phyloP scores from a whole-genome alignment of 2,113 vertebrate species.

The Tachysurus vachellii region DNA sequence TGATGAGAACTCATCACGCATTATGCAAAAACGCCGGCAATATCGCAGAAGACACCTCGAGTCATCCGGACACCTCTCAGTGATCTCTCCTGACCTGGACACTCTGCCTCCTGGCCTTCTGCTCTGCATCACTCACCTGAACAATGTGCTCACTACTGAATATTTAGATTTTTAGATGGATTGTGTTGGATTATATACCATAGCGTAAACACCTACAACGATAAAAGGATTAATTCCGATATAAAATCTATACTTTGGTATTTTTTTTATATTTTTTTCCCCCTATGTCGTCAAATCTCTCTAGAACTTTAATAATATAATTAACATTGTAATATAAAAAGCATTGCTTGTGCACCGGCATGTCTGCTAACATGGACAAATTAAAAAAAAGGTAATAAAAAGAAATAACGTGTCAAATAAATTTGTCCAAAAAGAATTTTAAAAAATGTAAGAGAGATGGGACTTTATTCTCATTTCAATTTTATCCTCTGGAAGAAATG shows the following conservation, averaged over 20 bases:
- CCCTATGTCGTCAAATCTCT: neutral
- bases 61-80: conserved; percentile 32
- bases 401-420: neutral
- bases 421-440: neutral
- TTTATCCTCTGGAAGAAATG: neutral
- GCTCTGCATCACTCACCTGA: conserved; percentile 22
- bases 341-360: neutral
- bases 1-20: conserved; percentile 80
- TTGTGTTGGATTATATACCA: neutral
- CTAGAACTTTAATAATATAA: neutral
- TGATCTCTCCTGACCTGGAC: conserved; percentile 30
- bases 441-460: neutral
- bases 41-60: conserved; percentile 62
- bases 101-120: conserved; percentile 24
- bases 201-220: neutral
- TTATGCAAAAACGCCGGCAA: conserved; percentile 83
- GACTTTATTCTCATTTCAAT: neutral
- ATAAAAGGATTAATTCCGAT: no score
- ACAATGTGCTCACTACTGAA: neutral
- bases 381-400: neutral
- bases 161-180: neutral
- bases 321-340: neutral
- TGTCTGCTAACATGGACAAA: neutral
- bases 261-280: no score
- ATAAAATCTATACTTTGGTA: neutral